These are phyloP conservation scores for Tauraco hartlaubi DNA, from an alignment of 2,797 vertebrate species.

Conservation along the genomic window DNA sequence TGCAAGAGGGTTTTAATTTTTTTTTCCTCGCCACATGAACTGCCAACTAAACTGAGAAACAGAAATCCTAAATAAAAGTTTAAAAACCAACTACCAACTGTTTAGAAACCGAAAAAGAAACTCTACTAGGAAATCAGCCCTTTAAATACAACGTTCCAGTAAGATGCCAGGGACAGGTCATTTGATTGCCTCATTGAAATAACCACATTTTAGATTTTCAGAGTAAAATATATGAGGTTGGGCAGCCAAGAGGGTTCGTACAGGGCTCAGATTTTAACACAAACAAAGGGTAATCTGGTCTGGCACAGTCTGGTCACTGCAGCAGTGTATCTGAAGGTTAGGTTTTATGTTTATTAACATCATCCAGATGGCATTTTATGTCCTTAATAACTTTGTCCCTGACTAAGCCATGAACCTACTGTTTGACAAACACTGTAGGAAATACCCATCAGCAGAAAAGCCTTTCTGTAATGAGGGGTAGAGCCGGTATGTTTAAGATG, in stretches of 20 bases:
- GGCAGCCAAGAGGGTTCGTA: conserved; percentile 19
- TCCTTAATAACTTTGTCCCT: conserved; percentile 90
- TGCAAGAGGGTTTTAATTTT: neutral
- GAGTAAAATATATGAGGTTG: conserved; percentile 31
- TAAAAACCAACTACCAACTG: conserved; percentile 41
- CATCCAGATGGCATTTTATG: conserved; percentile 88
- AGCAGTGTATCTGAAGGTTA: conserved; percentile 85
- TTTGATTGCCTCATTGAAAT: neutral
- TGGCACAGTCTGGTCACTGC: conserved; percentile 81
- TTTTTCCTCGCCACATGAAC: conserved; percentile 11
- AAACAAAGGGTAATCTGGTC: conserved; percentile 81
- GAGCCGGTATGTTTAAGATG: neutral
- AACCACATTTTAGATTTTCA: conserved; percentile 22
- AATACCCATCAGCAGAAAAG: conserved; percentile 83
- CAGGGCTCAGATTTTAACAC: conserved; percentile 71
- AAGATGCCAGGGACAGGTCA: conserved; percentile 17
- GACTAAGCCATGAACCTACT: conserved; percentile 87
- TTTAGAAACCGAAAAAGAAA: conserved; percentile 42
- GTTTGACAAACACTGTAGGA: conserved; percentile 83
- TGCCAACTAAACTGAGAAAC: conserved; percentile 50
- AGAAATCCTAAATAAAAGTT: conserved; percentile 69
- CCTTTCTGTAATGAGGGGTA: conserved; percentile 25
- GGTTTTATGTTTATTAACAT: conserved; percentile 88
- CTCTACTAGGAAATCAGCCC: neutral
- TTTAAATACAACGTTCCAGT: neutral